Conservation (phyloP, 2,888 invertebrate species). For the Ceratothoa steindachneri region DNA sequence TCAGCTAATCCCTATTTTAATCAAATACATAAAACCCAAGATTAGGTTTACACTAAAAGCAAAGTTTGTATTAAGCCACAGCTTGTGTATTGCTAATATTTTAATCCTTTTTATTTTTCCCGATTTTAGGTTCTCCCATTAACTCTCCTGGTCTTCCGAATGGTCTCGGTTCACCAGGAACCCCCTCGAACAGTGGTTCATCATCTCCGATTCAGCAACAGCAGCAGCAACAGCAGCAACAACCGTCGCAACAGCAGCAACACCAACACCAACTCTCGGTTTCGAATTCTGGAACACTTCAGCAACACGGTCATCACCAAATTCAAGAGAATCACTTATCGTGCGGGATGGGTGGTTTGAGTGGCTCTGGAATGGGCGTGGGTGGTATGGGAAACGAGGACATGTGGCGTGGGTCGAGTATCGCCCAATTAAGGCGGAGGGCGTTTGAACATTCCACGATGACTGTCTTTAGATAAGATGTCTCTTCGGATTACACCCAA, state of each 20-base stretch:
- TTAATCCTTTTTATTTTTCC: too few species aligned
- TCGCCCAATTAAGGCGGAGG: constrained; percentile 29
- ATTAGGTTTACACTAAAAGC: too few species aligned
- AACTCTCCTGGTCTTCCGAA: constrained; percentile 36
- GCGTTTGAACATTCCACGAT: constrained; percentile 37
- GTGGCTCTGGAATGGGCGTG: constrained; percentile 15
- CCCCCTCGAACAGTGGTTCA: constrained; percentile 29
- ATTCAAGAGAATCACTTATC: constrained; percentile 11
- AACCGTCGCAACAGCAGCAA: constrained; percentile 11
- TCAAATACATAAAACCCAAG: too few species aligned
- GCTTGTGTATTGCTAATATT: too few species aligned
- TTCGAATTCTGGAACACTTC: not conserved
- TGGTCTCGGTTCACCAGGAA: constrained; percentile 31
- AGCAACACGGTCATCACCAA: constrained; percentile 22
- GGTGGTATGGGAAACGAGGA: constrained; percentile 19
- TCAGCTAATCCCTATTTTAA: too few species aligned
- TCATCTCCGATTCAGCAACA: constrained; percentile 30
- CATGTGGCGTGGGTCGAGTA: constrained; percentile 37
- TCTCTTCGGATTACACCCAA: too few species aligned
- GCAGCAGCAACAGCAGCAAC: constrained; percentile 16
- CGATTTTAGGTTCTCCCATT: constrained; percentile 26
- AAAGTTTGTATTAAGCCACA: too few species aligned
- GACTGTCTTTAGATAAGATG: constrained; percentile 26
- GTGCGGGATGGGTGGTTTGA: constrained; percentile 26
- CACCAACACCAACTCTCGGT: constrained; percentile 3